Conservation (phyloP, 92 coral and sea anemone genomes). For the Porites divaricata region DNA sequence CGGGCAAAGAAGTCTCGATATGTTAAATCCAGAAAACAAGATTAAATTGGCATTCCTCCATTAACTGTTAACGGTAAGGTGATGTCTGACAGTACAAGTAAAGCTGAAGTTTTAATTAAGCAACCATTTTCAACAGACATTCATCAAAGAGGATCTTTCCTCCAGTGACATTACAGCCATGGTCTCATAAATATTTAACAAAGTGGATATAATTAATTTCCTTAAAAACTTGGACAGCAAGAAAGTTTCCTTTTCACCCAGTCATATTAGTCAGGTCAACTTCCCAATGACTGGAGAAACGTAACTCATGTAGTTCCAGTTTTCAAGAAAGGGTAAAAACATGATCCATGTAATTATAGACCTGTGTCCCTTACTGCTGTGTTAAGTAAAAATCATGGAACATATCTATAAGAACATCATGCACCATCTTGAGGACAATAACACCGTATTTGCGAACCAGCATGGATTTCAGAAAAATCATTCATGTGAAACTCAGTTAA, state of each 20-base stretch:
- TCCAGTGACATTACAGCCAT: slow-evolving; percentile 30
- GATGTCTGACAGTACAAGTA: slow-evolving; percentile 61
- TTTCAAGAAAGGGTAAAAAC: slow-evolving; percentile 44
- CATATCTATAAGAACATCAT: slow-evolving; percentile 55
- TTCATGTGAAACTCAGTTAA: slow-evolving; percentile 47
- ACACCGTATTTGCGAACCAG: slow-evolving; percentile 35
- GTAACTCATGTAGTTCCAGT: slow-evolving; percentile 47
- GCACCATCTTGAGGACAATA: slow-evolving; percentile 34
- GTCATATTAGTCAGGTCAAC: slow-evolving; percentile 44
- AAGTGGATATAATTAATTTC: slow-evolving; percentile 29
- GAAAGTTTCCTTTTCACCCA: slow-evolving; percentile 42
- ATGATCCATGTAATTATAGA: slow-evolving; percentile 35
- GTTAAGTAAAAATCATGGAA: slow-evolving; percentile 56
- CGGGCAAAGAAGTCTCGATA: slow-evolving; percentile 3
- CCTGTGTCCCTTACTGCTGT: slow-evolving; percentile 54
- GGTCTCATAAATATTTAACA: slow-evolving; percentile 34
- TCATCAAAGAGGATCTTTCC: slow-evolving; percentile 63
- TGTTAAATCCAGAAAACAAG: slow-evolving; percentile 68
- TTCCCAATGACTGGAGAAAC: slow-evolving; percentile 43
- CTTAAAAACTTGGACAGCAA: slow-evolving; percentile 42
- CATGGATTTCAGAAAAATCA: slow-evolving; percentile 45
- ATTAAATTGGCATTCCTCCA: slow-evolving; percentile 68
- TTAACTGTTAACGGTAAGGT: slow-evolving; percentile 37
- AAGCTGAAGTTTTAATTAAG: slow-evolving; percentile 24
- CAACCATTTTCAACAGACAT: slow-evolving; percentile 52